Conservation (phyloP, 1,140 invertebrate species). For the Diachasma alloeum region DNA sequence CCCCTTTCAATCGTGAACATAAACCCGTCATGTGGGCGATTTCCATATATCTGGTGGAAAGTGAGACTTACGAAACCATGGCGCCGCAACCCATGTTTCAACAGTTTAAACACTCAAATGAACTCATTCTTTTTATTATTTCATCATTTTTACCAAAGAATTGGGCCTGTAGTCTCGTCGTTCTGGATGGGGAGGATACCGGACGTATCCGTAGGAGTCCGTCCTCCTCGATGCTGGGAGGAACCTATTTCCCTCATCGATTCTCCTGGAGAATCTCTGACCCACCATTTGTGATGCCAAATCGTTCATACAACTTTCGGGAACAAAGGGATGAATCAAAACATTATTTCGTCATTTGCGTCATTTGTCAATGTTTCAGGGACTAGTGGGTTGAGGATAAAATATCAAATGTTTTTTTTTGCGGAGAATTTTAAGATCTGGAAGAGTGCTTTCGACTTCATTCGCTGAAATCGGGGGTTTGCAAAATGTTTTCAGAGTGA, state of each 20-base stretch:
- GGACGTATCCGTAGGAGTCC: not conserved
- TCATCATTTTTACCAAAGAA: not conserved
- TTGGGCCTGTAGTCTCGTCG: constrained; percentile 9
- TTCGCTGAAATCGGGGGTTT: too few species aligned
- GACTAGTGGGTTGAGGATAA: too few species aligned
- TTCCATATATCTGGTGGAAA: not conserved
- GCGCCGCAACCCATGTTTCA: too few species aligned
- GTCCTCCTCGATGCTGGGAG: not conserved
- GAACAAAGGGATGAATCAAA: not conserved
- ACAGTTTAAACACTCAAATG: too few species aligned
- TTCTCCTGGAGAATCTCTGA: constrained; percentile 19
- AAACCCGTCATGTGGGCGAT: not conserved
- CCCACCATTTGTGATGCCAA: constrained; percentile 23
- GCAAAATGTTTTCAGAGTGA: too few species aligned
- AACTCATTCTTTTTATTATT: too few species aligned
- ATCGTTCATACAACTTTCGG: constrained; percentile 44
- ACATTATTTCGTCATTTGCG: too few species aligned
- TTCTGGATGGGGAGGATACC: constrained; percentile 8
- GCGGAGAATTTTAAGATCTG: too few species aligned
- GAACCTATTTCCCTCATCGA: not conserved
- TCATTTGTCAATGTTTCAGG: too few species aligned
- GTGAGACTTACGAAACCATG: not conserved
- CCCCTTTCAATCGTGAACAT: not conserved
- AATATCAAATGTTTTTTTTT: too few species aligned
- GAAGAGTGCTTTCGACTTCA: too few species aligned